Percentiles rank a stretch among this genome's conserved stretches.
These are phyloP conservation scores for Masticophis lateralis DNA, from an alignment of 2,797 vertebrate genomes.

Conservation along the genomic window DNA sequence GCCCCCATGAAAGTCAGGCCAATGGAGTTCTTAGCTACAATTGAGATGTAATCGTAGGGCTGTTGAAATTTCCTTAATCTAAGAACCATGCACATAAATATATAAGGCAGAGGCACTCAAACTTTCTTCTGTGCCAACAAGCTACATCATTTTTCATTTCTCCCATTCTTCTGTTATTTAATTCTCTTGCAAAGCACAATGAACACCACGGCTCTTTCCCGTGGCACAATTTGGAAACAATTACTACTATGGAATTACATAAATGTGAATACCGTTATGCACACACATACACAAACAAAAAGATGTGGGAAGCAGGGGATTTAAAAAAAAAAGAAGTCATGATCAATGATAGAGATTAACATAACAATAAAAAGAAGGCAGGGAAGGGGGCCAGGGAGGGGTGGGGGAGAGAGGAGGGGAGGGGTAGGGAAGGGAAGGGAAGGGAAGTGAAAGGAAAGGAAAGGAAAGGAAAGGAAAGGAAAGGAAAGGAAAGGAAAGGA, in stretches of 20 bases:
- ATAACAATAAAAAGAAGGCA: background rate
- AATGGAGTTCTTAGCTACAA: background rate
- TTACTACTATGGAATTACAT: background rate
- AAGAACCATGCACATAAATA: background rate
- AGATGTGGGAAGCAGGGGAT: background rate
- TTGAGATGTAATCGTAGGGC: background rate
- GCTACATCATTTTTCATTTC: background rate
- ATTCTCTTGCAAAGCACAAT: background rate
- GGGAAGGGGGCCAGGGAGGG: background rate
- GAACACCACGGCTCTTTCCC: background rate
- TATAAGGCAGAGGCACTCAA: background rate
- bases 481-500: no score
- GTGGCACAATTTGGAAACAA: background rate
- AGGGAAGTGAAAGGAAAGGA: no score
- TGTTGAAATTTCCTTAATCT: background rate
- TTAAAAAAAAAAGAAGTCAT: background rate
- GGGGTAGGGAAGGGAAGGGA: accelerated
- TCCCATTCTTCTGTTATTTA: background rate
- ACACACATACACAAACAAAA: background rate
- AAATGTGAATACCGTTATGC: background rate
- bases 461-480: no score
- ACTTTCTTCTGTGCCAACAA: background rate
- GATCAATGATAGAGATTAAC: background rate
- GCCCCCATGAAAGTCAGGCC: background rate
- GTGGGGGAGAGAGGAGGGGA: no score